Conservation (phyloP, 2,113 vertebrate genomes). For the Ardeotis arabs region DNA sequence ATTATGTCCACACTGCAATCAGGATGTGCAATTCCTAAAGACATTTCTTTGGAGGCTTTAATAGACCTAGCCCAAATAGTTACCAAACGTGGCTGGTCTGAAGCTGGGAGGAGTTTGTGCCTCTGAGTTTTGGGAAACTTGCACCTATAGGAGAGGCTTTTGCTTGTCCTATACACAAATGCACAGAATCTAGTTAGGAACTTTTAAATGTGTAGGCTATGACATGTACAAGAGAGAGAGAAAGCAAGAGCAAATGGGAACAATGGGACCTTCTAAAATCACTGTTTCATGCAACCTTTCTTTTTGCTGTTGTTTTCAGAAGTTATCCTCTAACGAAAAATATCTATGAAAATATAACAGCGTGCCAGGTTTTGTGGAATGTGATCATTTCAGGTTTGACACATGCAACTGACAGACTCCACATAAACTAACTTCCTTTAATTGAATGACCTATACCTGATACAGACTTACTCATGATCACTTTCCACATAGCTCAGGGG, state of each 20-base stretch:
- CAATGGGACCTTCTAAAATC: not conserved
- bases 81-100: not conserved
- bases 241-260: not conserved
- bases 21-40: not conserved
- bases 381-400: not conserved
- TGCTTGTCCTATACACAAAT: not conserved
- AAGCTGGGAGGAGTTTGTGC: not conserved
- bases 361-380: not conserved
- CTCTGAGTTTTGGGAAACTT: not conserved
- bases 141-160: not conserved
- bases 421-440: not conserved
- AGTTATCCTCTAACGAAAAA: not conserved
- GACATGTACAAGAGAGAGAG: accelerated
- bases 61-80: not conserved
- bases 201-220: not conserved
- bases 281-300: not conserved
- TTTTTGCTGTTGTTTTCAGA: not conserved
- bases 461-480: not conserved
- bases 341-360: not conserved
- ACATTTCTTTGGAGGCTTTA: not conserved
- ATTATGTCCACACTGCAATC: not conserved
- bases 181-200: not conserved
- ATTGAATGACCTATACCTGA: not conserved
- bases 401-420: not conserved
- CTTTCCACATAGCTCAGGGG: not conserved